A percentile compares a stretch with the other conserved stretches of the same genome.
Evolutionary conservation across 2,888 invertebrate genomes (phyloP).

Genomic region (Eupithecia exiguata): DNA sequence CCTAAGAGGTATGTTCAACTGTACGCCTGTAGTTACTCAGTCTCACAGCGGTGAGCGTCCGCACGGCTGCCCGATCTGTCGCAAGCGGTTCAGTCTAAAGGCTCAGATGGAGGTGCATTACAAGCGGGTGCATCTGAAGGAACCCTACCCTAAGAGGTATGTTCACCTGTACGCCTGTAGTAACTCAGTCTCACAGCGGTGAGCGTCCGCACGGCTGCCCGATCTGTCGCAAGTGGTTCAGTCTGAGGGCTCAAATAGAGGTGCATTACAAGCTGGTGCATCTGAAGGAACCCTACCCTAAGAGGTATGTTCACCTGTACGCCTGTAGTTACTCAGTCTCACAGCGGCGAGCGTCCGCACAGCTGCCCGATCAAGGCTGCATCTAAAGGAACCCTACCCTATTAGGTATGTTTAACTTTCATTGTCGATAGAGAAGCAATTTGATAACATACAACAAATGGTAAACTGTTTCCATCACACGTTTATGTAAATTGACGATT

Average conservation of each 20-base stretch:
- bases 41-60: slow-evolving; percentile 63
- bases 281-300: slow-evolving; percentile 60
- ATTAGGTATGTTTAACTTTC: too few relatives aligned
- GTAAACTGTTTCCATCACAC: too few relatives aligned
- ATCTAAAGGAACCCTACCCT: too few relatives aligned
- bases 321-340: too few relatives aligned
- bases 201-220: slow-evolving; percentile 59
- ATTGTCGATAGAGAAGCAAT: too few relatives aligned
- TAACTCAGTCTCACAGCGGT: slow-evolving; percentile 59
- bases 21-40: neutral
- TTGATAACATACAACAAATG: too few relatives aligned
- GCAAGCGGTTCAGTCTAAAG: slow-evolving; percentile 61
- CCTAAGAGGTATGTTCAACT: slow-evolving; percentile 48
- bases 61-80: slow-evolving; percentile 57
- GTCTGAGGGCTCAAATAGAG: slow-evolving; percentile 61
- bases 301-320: too few relatives aligned
- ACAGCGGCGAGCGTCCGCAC: slow-evolving; percentile 53
- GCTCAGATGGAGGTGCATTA: slow-evolving; percentile 63
- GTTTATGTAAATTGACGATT: too few relatives aligned
- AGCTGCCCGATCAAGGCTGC: slow-evolving; percentile 55
- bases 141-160: slow-evolving; percentile 59
- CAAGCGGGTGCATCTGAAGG: slow-evolving; percentile 60
- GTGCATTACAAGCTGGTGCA: slow-evolving; percentile 61
- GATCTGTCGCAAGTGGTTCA: slow-evolving; percentile 61
- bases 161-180: neutral